Percentiles rank a stretch among this genome's conserved stretches.
Conservation (phyloP, 2,797 vertebrate species). For the Gobionotothen gibberifrons region DNA sequence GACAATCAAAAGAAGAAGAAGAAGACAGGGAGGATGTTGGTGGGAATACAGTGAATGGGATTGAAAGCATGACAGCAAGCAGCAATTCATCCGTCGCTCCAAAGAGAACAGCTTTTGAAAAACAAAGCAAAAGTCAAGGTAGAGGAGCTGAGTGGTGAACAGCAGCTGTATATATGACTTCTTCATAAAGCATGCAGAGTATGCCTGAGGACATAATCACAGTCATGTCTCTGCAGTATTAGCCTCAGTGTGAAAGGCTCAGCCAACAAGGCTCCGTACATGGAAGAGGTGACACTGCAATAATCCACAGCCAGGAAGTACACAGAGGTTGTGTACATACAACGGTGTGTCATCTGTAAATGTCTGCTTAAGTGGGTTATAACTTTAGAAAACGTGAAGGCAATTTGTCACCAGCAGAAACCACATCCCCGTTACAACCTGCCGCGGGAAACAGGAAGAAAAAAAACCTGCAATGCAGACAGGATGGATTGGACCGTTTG, state of each 20-base stretch:
- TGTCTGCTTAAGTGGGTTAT: constrained; percentile 26
- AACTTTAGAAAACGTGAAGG: constrained; percentile 39
- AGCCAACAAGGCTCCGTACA: constrained; percentile 28
- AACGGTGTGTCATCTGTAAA: constrained; percentile 37
- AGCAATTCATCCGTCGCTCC: constrained; percentile 47
- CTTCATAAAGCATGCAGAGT: constrained; percentile 61
- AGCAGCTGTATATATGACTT: constrained; percentile 17
- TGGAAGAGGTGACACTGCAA: constrained; percentile 34
- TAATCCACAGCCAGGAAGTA: constrained; percentile 28
- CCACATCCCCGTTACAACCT: constrained; percentile 8
- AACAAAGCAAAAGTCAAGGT: constrained; percentile 19
- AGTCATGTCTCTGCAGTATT: constrained; percentile 41
- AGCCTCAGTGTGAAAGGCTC: constrained; percentile 47
- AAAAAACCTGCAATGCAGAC: constrained; percentile 28
- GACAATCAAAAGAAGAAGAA: constrained; percentile 44
- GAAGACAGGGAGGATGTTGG: neutral
- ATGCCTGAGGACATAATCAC: constrained; percentile 46
- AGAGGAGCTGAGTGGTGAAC: constrained; percentile 14
- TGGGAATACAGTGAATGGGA: constrained; percentile 16
- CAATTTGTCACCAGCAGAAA: constrained; percentile 50
- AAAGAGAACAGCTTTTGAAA: constrained; percentile 23
- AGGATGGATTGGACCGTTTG: constrained; percentile 69
- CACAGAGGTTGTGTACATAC: constrained; percentile 28
- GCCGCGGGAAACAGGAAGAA: neutral
- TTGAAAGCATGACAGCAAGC: constrained; percentile 42